These are phyloP conservation scores for Drosophila pseudoananassae DNA, from an alignment of 1,140 invertebrate species.

Conservation along the genomic window DNA sequence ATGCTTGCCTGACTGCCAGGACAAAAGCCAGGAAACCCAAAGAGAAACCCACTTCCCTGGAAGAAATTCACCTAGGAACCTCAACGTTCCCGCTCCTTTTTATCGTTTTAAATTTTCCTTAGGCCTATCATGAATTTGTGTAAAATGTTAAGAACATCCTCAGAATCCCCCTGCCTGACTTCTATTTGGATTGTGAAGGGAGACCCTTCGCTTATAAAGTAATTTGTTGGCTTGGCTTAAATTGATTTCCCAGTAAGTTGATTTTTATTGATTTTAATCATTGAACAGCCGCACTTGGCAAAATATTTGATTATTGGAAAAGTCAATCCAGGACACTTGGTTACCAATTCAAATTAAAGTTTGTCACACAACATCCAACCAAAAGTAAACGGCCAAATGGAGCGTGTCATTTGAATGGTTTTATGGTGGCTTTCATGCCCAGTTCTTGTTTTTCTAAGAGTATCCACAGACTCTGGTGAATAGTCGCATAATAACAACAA, in stretches of 20 bases:
- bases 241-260: constrained; percentile 73
- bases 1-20: constrained; percentile 37
- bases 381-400: constrained; percentile 52
- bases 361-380: constrained; percentile 4
- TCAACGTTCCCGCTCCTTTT: constrained; percentile 17
- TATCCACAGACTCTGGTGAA: not conserved
- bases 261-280: constrained; percentile 73
- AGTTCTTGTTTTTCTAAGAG: not conserved
- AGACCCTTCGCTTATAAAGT: constrained; percentile 29
- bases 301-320: constrained; percentile 47
- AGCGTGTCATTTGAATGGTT: constrained; percentile 64
- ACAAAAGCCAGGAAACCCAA: not conserved
- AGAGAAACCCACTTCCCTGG: constrained; percentile 1
- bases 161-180: constrained; percentile 8
- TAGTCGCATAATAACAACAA: not conserved
- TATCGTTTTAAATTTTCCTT: constrained; percentile 53
- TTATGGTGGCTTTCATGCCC: not conserved
- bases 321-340: constrained; percentile 35
- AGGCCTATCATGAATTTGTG: constrained; percentile 33
- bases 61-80: not conserved
- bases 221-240: constrained; percentile 44
- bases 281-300: constrained; percentile 33
- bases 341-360: constrained; percentile 47
- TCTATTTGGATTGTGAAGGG: constrained; percentile 16
- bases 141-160: constrained; percentile 25